Evolutionary conservation across 2,113 vertebrate species (phyloP), one percentile per base, ranked within the genome.

Genomic region (Plecotus auritus): DNA sequence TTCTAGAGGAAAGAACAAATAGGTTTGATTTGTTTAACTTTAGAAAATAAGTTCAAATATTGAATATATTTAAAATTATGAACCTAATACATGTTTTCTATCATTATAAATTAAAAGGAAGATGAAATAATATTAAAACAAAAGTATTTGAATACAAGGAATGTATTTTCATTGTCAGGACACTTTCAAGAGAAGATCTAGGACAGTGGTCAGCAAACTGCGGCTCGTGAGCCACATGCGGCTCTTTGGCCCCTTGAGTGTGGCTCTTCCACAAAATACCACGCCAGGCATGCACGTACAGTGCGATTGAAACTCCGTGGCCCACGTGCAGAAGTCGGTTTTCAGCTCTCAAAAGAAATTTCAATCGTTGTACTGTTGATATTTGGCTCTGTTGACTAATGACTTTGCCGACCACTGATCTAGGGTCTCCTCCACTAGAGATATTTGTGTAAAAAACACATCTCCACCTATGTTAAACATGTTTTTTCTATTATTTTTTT

Each of bases 1-100:
- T 80, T 93, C 54, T 84, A 61, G 4, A 93, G 49, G 18, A 90
- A 90, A 85, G 10, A 85, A 30, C 73, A 82, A 90, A 93, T 56
- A 69, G 14, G 20, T 64, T 74, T 54, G 35, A 37, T 37, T 77
- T n/a, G 12, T 74, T 92, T 83, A 69, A 74, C 9, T 78, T 78
- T 74, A 69, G 11, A 77, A 45, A 93, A 94, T 14, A 80, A 76
- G 74, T n/a, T 49, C n/a, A 76, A 86, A 78, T 77, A 76, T n/a
- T 70, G 35, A 67, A 85, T 87, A 18, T 90, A 61, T 47, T 89
- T 61, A 91, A 85, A 35, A 12, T 42, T 10, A 10, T 85, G 32
- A 2, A 59, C 77, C 4, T 12, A 40, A 74, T 56, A 42, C 49
- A 64, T 92, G 32, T 23, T 61, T 37, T 88, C 23, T 54, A 14